These are phyloP conservation scores for Chloroclystis v-ata DNA, from an alignment of 2,888 invertebrate species.

Conservation along the genomic window DNA sequence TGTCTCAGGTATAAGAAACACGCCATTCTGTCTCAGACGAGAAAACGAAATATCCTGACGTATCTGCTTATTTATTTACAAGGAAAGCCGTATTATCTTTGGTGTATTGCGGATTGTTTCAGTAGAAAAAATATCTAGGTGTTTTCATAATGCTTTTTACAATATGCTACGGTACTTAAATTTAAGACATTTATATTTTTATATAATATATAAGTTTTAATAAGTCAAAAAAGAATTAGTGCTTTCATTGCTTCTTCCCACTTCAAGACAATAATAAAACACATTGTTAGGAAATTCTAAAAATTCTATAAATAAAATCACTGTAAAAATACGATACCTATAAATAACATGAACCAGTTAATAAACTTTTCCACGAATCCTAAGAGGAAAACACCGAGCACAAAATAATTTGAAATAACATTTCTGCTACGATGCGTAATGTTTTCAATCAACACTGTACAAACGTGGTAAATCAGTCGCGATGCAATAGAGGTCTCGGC, in stretches of 20 bases:
- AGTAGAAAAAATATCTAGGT: constrained; percentile 1
- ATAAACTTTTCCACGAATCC: too few species aligned
- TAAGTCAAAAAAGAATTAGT: too few species aligned
- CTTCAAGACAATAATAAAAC: too few species aligned
- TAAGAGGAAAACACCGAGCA: neutral
- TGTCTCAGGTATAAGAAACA: constrained; percentile 42
- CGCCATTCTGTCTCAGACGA: constrained; percentile 34
- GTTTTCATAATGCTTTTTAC: neutral
- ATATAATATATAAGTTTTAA: too few species aligned
- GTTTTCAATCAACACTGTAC: constrained; percentile 16
- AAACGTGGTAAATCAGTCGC: constrained; percentile 21
- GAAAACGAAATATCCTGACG: constrained; percentile 30
- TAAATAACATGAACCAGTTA: too few species aligned
- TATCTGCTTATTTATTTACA: constrained; percentile 33
- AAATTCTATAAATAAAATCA: too few species aligned
- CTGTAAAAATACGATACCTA: too few species aligned
- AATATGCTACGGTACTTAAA: too few species aligned
- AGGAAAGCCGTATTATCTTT: constrained; percentile 17
- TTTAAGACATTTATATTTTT: too few species aligned
- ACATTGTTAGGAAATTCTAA: too few species aligned
- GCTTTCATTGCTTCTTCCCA: too few species aligned
- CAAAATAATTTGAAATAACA: neutral
- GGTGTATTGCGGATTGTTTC: constrained; percentile 12
- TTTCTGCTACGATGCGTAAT: neutral
- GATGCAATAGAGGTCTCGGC: constrained; percentile 23